Base-by-base conservation (phyloP, 2,888 invertebrate species). In the Cerceris rybyensis region DNA sequence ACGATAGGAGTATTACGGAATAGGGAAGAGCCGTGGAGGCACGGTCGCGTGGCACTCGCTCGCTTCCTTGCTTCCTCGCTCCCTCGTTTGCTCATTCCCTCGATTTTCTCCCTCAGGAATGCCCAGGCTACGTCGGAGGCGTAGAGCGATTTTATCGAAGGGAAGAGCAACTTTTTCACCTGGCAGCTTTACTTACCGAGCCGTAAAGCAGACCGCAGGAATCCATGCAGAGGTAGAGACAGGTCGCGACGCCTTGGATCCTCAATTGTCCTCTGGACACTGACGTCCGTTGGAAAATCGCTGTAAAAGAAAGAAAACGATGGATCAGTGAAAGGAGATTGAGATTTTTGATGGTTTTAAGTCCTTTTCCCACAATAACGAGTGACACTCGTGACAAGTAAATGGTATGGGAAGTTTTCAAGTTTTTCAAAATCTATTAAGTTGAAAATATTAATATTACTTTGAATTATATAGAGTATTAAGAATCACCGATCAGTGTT, bases 221-320 rank as follows among this genome's bases (percentile, higher is more conserved):
- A 93, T 97, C 96, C 97, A 97, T 97, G 93, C 97, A 97, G 93
- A 97, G 95, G 94, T 95, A 97, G 93, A 96, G 95, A 93, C 97
- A 97, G 88, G 97, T 97, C 90, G 96, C 96, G 86, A 96, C 96
- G 93, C 97, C 96, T 94, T 97, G 97, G 93, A 97, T 96, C 94
- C 96, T 96, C 93, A 97, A 95, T 94, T 96, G 96, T 93, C 97
- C 97, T 92, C 95, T 95, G 93, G 95, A 95, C 87, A 95, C 94
- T 81, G 96, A 95, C 80, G 94, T 94, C 91, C 96, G 94, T 93
- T 95, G 95, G 90, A 96, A 93, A 91, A 96, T 95, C 79, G 95
- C 96, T 96, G 94, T 76, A 95, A 95, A 66, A 67, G 59, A 80
- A 74, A 77, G 63, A n/a, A 17, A n/a, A 41, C 8, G 28, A 54